phyloP scores from a whole-genome alignment of 1,140 invertebrate genomes.

The Brachionus plicatilis region DNA sequence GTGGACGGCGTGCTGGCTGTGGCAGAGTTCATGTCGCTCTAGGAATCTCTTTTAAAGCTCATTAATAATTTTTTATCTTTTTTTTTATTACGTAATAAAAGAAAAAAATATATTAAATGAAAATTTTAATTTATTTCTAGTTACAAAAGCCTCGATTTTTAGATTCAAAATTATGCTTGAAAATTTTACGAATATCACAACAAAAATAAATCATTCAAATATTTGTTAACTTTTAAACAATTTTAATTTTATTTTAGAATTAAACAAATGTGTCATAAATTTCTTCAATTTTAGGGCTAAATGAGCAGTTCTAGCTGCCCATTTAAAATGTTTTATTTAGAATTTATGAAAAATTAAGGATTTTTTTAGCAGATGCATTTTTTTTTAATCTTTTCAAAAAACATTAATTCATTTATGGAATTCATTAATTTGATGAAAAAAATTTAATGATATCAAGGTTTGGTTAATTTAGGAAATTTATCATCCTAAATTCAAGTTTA shows the following conservation, averaged over 20 bases:
- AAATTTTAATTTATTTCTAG: neutral
- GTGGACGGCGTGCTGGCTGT: neutral
- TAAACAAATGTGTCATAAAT: too few relatives aligned
- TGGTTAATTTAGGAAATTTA: too few relatives aligned
- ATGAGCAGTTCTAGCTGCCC: too few relatives aligned
- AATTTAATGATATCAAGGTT: too few relatives aligned
- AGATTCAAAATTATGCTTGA: neutral
- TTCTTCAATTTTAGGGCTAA: too few relatives aligned
- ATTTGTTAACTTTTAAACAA: neutral
- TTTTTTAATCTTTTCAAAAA: too few relatives aligned
- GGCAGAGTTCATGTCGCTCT: neutral
- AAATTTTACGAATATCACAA: neutral
- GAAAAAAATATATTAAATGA: neutral
- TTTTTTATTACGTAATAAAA: constrained; percentile 2
- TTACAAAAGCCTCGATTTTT: neutral
- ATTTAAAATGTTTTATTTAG: too few relatives aligned
- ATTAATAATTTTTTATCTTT: neutral
- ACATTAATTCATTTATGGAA: too few relatives aligned
- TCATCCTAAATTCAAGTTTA: too few relatives aligned
- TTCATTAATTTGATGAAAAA: too few relatives aligned
- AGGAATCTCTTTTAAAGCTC: neutral
- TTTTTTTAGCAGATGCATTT: too few relatives aligned
- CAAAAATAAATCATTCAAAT: neutral
- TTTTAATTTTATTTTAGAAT: neutral
- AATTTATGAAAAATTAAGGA: too few relatives aligned